Percentiles rank a stretch among this genome's conserved stretches.
These are phyloP conservation scores for Andrena cerasifolii DNA, from an alignment of 1,140 invertebrate genomes.

Conservation along the genomic window DNA sequence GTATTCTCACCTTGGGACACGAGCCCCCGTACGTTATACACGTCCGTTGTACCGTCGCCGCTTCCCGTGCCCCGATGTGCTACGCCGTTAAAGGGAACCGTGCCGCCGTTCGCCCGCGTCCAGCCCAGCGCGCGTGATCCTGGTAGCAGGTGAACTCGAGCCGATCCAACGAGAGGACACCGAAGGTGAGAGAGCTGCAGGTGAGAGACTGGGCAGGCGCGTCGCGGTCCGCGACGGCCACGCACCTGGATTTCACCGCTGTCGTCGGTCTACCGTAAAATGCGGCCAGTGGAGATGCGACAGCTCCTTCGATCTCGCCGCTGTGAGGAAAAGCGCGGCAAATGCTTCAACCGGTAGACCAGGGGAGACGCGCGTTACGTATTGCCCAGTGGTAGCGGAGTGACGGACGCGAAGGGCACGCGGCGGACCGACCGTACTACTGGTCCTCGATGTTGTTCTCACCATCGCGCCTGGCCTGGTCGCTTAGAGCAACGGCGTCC, in stretches of 20 bases:
- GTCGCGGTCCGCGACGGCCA: constrained; percentile 38
- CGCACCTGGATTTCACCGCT: constrained; percentile 31
- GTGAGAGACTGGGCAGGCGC: constrained; percentile 66
- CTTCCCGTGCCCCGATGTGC: not conserved
- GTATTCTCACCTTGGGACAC: no score
- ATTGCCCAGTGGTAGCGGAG: not conserved
- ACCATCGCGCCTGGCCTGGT: constrained; percentile 7
- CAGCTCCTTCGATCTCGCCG: constrained; percentile 34
- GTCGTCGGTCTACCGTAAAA: constrained; percentile 33
- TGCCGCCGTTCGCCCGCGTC: not conserved
- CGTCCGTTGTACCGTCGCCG: no score
- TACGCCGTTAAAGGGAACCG: not conserved
- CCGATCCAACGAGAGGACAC: not conserved
- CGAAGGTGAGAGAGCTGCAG: constrained; percentile 57
- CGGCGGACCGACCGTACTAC: not conserved
- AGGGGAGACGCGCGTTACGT: not conserved
- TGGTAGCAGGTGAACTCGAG: constrained; percentile 30
- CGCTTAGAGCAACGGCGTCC: not conserved
- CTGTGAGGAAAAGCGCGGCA: not conserved
- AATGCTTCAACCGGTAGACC: constrained; percentile 12
- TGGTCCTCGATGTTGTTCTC: constrained; percentile 41
- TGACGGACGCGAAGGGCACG: not conserved
- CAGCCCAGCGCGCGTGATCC: not conserved
- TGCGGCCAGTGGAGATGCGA: constrained; percentile 47
- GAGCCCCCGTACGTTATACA: no score